Percentiles rank a stretch among this genome's conserved stretches.
phyloP scores from a whole-genome alignment of 53 echinoderm and acorn worm genomes.

The Zoroaster sp. region DNA sequence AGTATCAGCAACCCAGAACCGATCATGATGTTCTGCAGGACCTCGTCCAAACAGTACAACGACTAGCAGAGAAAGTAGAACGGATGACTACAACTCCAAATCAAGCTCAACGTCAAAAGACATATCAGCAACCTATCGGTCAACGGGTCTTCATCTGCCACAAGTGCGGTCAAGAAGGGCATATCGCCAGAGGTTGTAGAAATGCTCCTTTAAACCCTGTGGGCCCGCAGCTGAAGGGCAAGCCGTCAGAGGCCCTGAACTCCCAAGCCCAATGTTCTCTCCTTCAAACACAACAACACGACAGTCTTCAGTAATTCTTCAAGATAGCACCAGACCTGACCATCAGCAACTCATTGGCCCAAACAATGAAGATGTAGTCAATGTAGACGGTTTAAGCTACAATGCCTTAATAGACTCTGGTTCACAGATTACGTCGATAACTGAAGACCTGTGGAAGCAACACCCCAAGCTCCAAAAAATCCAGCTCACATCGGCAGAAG shows the following conservation, averaged over 20 bases:
- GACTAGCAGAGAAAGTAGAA: neutral
- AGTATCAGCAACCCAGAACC: neutral
- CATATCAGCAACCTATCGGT: neutral
- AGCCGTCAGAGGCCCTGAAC: neutral
- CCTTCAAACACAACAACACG: neutral
- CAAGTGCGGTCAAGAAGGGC: slow-evolving; percentile 30
- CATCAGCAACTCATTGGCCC: neutral
- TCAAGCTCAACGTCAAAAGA: neutral
- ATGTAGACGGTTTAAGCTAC: slow-evolving; percentile 4
- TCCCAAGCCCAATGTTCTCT: neutral
- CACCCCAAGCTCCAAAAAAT: neutral
- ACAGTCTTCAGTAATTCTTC: neutral
- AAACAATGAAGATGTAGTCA: neutral
- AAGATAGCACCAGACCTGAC: neutral
- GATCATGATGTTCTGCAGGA: neutral
- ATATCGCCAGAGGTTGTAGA: slow-evolving; percentile 10
- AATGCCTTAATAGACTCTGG: slow-evolving; percentile 39
- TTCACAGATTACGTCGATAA: slow-evolving; percentile 44
- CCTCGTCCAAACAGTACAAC: neutral
- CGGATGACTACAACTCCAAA: neutral
- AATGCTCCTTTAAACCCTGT: neutral
- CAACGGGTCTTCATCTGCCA: neutral
- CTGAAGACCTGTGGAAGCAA: neutral
- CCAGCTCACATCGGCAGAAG: neutral
- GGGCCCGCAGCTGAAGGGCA: slow-evolving; percentile 21